A percentile compares a stretch with the other conserved stretches of the same genome.
Evolutionary conservation across 1,140 invertebrate species (phyloP).

Genomic region (Pseudomyrmex dendroicus): DNA sequence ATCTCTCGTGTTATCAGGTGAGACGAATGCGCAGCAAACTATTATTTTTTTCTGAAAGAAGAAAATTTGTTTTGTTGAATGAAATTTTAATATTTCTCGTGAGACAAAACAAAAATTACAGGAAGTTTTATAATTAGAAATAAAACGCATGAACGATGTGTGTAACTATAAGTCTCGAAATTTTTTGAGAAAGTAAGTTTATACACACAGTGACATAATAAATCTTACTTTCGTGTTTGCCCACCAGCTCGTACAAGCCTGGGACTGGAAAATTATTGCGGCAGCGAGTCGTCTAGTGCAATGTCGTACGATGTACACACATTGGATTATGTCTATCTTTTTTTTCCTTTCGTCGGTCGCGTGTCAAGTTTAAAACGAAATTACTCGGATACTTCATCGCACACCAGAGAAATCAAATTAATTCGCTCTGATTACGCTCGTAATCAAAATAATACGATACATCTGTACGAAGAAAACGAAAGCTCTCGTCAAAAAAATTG

Average conservation of each 20-base stretch:
- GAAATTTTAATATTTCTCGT: background rate
- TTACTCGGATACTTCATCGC: slow-evolving; percentile 30
- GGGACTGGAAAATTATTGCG: slow-evolving; percentile 50
- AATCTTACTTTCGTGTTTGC: slow-evolving; percentile 55
- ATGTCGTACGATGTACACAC: slow-evolving; percentile 23
- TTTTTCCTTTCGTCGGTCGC: background rate
- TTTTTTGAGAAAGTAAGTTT: slow-evolving; percentile 44
- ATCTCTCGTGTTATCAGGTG: background rate
- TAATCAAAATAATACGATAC: background rate
- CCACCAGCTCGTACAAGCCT: background rate
- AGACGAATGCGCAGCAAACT: too few species aligned
- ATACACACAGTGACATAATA: slow-evolving; percentile 7
- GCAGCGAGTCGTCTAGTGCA: slow-evolving; percentile 35
- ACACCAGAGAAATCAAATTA: background rate
- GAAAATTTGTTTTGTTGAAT: background rate
- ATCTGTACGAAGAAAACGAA: background rate
- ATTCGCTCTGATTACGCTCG: background rate
- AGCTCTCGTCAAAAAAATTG: background rate
- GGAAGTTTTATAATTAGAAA: background rate
- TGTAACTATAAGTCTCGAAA: slow-evolving; percentile 27
- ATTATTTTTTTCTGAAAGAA: background rate
- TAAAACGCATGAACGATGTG: background rate
- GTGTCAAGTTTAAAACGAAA: slow-evolving; percentile 10
- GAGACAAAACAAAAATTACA: background rate
- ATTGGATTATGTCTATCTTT: slow-evolving; percentile 15